Percentiles rank a stretch among this genome's conserved stretches.
These are phyloP conservation scores for Choristoneura fumiferana DNA, from an alignment of 1,140 invertebrate species.

Conservation along the genomic window DNA sequence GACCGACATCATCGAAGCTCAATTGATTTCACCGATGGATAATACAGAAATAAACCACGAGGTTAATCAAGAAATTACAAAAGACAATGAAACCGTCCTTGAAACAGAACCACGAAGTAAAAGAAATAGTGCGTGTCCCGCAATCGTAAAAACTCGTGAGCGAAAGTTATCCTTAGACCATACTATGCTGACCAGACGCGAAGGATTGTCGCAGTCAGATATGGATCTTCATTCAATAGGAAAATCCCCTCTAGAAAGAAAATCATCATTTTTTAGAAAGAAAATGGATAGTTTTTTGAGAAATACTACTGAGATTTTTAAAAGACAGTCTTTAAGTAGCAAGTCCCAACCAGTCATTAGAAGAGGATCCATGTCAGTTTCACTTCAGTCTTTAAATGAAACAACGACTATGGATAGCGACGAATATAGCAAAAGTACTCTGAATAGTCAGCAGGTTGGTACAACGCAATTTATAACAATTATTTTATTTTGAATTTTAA, in stretches of 20 bases:
- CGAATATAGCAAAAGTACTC: neutral
- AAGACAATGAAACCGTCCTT: neutral
- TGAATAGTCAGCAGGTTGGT: conserved; percentile 8
- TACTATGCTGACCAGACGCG: conserved; percentile 47
- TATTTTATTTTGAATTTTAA: too few species aligned
- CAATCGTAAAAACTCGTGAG: conserved; percentile 31
- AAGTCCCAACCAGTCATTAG: conserved; percentile 40
- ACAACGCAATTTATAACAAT: too few species aligned
- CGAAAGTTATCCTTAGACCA: conserved; percentile 67
- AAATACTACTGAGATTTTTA: conserved; percentile 68
- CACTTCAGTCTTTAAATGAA: conserved; percentile 59
- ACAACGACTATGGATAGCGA: conserved; percentile 23
- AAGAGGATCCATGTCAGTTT: conserved; percentile 55
- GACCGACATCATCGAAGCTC: neutral
- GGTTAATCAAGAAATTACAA: neutral
- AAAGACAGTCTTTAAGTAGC: conserved; percentile 42
- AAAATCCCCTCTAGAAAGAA: conserved; percentile 62
- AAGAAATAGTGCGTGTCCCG: conserved; percentile 3
- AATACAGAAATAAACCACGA: neutral
- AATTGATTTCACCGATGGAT: neutral
- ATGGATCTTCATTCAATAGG: conserved; percentile 62
- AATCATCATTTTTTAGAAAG: conserved; percentile 68
- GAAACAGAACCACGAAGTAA: neutral
- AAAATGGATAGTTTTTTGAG: conserved; percentile 68
- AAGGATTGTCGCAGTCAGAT: conserved; percentile 63